Conservation (phyloP, 2,113 vertebrate species). For the Lampris megalopsis region DNA sequence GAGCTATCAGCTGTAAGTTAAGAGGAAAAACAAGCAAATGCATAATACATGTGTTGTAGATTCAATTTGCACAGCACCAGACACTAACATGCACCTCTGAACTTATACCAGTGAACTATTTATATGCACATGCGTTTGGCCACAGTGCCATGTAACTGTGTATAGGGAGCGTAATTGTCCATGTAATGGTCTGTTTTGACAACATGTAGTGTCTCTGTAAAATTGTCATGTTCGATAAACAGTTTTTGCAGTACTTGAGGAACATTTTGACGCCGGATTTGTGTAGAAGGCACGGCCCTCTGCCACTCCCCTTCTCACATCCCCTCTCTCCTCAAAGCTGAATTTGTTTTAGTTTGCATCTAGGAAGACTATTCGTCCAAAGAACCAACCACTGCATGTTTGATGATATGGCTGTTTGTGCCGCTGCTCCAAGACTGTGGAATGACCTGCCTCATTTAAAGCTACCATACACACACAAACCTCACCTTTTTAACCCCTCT, state of each 20-base stretch:
- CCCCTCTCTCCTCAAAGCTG: not conserved
- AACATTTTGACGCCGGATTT: not conserved
- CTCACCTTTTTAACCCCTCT: no score
- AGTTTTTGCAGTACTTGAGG: constrained; percentile 13
- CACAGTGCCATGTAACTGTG: constrained; percentile 1
- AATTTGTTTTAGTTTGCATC: no score
- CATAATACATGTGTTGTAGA: constrained; percentile 27
- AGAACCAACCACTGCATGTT: no score
- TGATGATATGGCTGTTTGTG: no score
- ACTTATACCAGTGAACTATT: not conserved
- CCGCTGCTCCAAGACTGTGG: no score
- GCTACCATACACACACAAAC: no score
- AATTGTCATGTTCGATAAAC: constrained; percentile 32
- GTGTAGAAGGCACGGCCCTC: not conserved
- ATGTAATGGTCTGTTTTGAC: constrained; percentile 34
- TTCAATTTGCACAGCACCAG: constrained; percentile 24
- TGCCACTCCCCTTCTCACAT: not conserved
- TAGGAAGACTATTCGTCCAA: no score
- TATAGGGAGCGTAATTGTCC: constrained; percentile 30
- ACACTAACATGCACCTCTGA: constrained; percentile 8
- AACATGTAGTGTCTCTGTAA: constrained; percentile 32
- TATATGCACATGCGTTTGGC: constrained; percentile 9
- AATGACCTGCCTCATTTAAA: no score
- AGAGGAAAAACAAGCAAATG: constrained; percentile 21
- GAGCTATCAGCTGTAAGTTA: not conserved